phyloP scores from a whole-genome alignment of 2,113 vertebrate genomes.

The Irena cyanogastra region DNA sequence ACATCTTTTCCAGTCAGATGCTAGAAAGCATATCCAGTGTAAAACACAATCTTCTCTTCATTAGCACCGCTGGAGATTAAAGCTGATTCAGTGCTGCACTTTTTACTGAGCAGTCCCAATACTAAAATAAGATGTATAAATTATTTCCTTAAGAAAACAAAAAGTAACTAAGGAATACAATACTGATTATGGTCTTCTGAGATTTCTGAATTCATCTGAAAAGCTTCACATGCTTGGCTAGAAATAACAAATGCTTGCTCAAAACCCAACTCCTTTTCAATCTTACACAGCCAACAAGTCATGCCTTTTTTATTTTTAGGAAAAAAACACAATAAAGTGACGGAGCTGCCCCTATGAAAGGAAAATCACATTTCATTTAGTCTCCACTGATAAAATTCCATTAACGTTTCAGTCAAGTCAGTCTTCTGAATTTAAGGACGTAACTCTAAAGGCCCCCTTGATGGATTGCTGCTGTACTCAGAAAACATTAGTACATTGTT shows the following conservation, averaged over 20 bases:
- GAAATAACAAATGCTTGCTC: background rate
- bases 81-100: background rate
- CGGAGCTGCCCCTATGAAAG: background rate
- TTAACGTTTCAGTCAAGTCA: background rate
- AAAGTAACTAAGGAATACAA: background rate
- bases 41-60: background rate
- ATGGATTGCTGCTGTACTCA: slow-evolving; percentile 1
- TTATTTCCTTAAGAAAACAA: background rate
- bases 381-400: background rate
- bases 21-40: background rate
- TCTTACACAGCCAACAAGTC: background rate
- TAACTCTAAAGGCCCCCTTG: slow-evolving; percentile 15
- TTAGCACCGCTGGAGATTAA: background rate
- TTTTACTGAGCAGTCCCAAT: background rate
- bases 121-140: background rate
- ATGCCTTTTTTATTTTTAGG: background rate
- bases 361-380: background rate
- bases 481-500: background rate
- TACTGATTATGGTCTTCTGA: background rate
- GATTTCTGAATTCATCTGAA: background rate
- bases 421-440: background rate
- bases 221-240: background rate
- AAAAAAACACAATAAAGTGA: background rate
- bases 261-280: background rate
- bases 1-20: background rate